Evolutionary conservation across 1,140 invertebrate species (phyloP).

Genomic region (Chelonus insularis): DNA sequence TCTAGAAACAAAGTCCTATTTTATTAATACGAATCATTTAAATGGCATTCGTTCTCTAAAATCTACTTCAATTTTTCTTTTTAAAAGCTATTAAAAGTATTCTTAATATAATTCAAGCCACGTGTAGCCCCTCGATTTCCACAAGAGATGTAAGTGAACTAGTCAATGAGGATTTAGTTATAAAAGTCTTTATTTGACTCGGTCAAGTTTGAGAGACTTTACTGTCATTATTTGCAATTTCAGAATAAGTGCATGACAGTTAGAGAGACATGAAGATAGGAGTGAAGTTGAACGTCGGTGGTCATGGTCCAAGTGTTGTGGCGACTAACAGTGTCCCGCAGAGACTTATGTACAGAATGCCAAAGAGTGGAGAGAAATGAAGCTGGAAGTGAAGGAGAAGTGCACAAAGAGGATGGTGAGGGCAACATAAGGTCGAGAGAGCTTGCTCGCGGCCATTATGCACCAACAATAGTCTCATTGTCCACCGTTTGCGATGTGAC

Average conservation of each 20-base stretch:
- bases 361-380: background rate
- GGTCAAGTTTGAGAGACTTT: constrained; percentile 23
- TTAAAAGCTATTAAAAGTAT: too few relatives aligned
- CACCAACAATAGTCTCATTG: constrained; percentile 32
- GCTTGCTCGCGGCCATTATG: constrained; percentile 21
- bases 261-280: constrained; percentile 7
- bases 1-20: too few relatives aligned
- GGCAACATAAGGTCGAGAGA: constrained; percentile 25
- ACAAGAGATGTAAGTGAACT: too few relatives aligned
- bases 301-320: constrained; percentile 23
- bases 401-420: background rate
- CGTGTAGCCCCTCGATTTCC: too few relatives aligned
- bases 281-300: constrained; percentile 20
- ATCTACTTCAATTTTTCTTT: too few relatives aligned
- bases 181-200: constrained; percentile 16
- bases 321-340: background rate
- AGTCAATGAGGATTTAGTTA: background rate
- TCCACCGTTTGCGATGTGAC: constrained; percentile 29
- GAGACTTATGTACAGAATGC: background rate
- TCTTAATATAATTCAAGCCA: too few relatives aligned
- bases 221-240: constrained; percentile 13
- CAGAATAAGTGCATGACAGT: constrained; percentile 9
- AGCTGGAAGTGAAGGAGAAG: background rate
- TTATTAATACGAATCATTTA: too few relatives aligned
- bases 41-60: too few relatives aligned